Conservation (phyloP, 2,797 vertebrate species). For the Gymnoscopelus microlampas region DNA sequence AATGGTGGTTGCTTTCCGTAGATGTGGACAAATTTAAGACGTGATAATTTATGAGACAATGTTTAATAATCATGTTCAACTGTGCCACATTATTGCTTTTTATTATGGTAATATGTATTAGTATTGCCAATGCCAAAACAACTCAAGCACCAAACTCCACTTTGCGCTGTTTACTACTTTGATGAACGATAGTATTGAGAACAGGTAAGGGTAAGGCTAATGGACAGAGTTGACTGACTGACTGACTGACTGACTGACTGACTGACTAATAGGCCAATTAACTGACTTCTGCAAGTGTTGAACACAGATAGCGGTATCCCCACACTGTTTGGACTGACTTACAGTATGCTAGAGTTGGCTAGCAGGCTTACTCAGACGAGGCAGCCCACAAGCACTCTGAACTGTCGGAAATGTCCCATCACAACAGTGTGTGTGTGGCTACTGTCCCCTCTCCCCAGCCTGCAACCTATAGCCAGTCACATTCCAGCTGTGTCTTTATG, state of each 20-base stretch:
- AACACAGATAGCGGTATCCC: conserved; percentile 17
- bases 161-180: conserved; percentile 44
- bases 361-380: conserved; percentile 15
- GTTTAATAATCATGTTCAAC: conserved; percentile 69
- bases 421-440: not conserved
- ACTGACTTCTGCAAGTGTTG: conserved; percentile 39
- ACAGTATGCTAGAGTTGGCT: conserved; percentile 5
- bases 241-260: conserved; percentile 25
- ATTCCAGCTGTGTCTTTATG: conserved; percentile 43
- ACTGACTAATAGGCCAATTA: conserved; percentile 9
- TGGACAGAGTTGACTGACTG: conserved; percentile 2
- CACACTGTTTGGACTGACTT: conserved; percentile 24
- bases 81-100: conserved; percentile 69
- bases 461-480: conserved; percentile 21
- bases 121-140: conserved; percentile 72
- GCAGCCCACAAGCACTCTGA: conserved; percentile 8
- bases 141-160: conserved; percentile 41
- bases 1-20: conserved; percentile 16
- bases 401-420: conserved; percentile 33
- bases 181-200: conserved; percentile 38
- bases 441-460: conserved; percentile 4
- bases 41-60: conserved; percentile 50
- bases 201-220: conserved; percentile 23
- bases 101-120: conserved; percentile 63
- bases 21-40: conserved; percentile 29